Evolutionary conservation across 2,797 vertebrate genomes (phyloP).

Genomic region (Crocidura indochinensis): DNA sequence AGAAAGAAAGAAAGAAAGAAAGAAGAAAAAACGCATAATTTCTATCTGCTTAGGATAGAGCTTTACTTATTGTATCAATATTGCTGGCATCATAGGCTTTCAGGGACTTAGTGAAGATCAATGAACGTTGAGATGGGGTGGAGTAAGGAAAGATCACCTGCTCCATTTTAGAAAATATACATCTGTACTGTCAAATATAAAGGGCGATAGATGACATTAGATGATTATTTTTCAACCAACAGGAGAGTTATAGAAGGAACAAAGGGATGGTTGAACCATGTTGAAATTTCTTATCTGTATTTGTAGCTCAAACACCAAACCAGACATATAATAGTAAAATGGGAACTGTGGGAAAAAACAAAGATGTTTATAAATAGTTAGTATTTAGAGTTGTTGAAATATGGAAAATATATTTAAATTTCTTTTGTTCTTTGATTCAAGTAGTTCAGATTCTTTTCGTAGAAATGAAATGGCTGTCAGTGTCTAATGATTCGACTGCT

Average conservation of each 20-base stretch:
- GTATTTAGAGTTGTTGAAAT: background rate
- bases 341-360: background rate
- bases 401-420: background rate
- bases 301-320: background rate
- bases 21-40: too few species aligned
- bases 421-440: background rate
- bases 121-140: constrained; percentile 56
- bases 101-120: constrained; percentile 71
- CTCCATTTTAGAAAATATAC: constrained; percentile 70
- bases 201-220: constrained; percentile 11
- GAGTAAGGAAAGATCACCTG: constrained; percentile 67
- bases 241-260: background rate
- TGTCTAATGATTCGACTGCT: background rate
- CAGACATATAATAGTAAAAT: background rate
- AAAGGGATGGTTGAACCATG: background rate
- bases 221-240: constrained; percentile 23
- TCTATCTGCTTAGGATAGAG: constrained; percentile 78
- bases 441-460: background rate
- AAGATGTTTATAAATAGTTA: background rate
- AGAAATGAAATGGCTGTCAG: background rate
- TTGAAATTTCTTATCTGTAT: background rate
- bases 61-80: constrained; percentile 83
- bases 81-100: constrained; percentile 74
- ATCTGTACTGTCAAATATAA: constrained; percentile 70
- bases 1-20: too few species aligned